Base-by-base conservation (phyloP, 2,888 invertebrate species). In the Halocaridina rubra region DNA sequence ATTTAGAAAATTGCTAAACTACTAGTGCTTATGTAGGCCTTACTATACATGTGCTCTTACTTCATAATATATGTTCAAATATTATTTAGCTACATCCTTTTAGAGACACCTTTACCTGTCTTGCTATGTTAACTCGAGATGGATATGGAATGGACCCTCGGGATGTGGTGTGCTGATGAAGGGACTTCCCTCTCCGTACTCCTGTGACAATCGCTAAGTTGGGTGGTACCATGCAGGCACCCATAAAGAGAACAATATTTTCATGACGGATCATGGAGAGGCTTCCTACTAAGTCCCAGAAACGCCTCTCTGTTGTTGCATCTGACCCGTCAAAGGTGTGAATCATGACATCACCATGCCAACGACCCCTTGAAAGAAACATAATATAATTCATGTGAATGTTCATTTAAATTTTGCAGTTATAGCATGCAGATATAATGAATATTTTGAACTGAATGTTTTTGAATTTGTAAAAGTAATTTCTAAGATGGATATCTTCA, bases 171-270 rank as follows among this genome's bases (percentile, higher is more conserved):
- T 90, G 90, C 57, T 91, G 90, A 88, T 90, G 91, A 71, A 91
- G 89, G 4, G 91, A 90, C 24, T 90, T 89, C 3, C 91, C 91
- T 80, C 90, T 90, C 3, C 90, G 88, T 22, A 84, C 84, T n/a
- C 87, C 88, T 19, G 89, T 89, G 59, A 89, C 88, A 33, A 89
- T 86, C 39, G 87, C 86, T 27, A 87, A 80, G 81, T 84, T 87
- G 81, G 77, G 89, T 71, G 90, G 90, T 57, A 90, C 90, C 30
- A 91, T 89, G 85, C 91, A 91, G 3, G 91, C 91, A 0, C 91
- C 92, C 92, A 92, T 92, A 89, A 92, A 92, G 16, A 92, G 90
- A 8, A 90, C 90, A 61, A 92, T 90, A 89, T 92, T 92, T 87
- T 92, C 92, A 88, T 92, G 92, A 0, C 92, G 90, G 13, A 92